These are phyloP conservation scores for Drosophila bifasciata DNA, from an alignment of 1,140 invertebrate species.

Conservation along the genomic window DNA sequence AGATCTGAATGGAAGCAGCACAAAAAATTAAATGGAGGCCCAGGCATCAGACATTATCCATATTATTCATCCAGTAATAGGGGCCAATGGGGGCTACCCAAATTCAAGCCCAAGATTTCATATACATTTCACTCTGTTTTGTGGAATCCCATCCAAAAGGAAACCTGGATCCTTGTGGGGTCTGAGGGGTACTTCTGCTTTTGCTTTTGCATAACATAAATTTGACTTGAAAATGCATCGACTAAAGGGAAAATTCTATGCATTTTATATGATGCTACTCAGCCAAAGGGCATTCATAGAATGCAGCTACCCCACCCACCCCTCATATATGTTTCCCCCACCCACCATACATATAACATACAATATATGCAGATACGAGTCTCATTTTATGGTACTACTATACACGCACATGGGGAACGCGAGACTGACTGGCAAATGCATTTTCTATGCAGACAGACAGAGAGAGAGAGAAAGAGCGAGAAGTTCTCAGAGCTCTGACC, in stretches of 20 bases:
- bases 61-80: neutral
- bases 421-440: neutral
- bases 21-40: constrained; percentile 1
- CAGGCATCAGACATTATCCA: constrained; percentile 26
- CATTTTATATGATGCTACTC: constrained; percentile 67
- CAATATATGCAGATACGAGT: constrained; percentile 44
- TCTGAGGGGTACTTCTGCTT: neutral
- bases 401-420: constrained; percentile 6
- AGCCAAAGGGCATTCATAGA: constrained; percentile 50
- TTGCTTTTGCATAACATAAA: constrained; percentile 65
- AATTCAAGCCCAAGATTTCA: too few species aligned
- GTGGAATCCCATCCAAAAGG: too few species aligned
- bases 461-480: too few species aligned
- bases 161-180: neutral
- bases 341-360: constrained; percentile 19
- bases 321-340: constrained; percentile 2
- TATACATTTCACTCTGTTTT: too few species aligned
- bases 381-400: constrained; percentile 38
- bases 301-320: constrained; percentile 21
- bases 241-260: constrained; percentile 74
- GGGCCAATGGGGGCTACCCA: too few species aligned
- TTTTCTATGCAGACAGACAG: neutral
- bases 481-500: too few species aligned
- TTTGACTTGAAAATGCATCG: constrained; percentile 71
- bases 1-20: constrained; percentile 34